Base-by-base conservation (phyloP, 2,113 vertebrate genomes). In the Arvicanthis niloticus region DNA sequence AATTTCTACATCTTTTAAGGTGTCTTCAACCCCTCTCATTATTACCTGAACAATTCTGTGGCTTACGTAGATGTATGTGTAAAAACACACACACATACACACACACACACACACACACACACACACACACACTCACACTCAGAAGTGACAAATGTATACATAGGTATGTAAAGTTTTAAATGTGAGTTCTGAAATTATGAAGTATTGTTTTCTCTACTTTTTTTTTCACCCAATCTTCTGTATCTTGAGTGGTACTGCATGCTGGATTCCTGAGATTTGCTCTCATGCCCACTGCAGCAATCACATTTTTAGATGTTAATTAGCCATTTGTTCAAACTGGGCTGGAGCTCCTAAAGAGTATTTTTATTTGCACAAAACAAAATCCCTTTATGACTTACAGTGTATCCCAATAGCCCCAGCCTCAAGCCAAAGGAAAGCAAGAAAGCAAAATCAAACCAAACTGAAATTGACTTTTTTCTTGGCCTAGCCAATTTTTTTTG, bases 291-390 rank as follows among this genome's bases (percentile, higher is more conserved):
- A 53, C 48, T 78, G 37, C 48, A 84, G 12, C 76, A 68, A 65
- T 95, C 15, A 51, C 12, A n/a, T 92, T 93, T 92, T 92, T 51
- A 68, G 58, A 91, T 58, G 16, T 73, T 88, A 84, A 34, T 81
- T 94, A 80, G 26, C 22, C 34, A 24, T 73, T 86, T 94, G n/a
- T 88, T 17, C 5, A 72, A 17, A 34, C 12, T 67, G 48, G 42
- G 26, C 65, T 95, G 17, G 15, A 88, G 22, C 91, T 84, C 75
- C 56, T 73, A 82, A 96, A 93, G 2, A 89, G 3, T 5, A 58
- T 5, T 78, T 88, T 75, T 81, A 62, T 91, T 94, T 95, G 19
- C 31, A 82, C n/a, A n/a, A 89, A 95, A 31, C 8, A 53, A 89
- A 67, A 26, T 56, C 42, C 8, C 34, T 81, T 31, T 60, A 68